Conservation (phyloP, 2,797 vertebrate genomes). For the Hozukius guyotensis region DNA sequence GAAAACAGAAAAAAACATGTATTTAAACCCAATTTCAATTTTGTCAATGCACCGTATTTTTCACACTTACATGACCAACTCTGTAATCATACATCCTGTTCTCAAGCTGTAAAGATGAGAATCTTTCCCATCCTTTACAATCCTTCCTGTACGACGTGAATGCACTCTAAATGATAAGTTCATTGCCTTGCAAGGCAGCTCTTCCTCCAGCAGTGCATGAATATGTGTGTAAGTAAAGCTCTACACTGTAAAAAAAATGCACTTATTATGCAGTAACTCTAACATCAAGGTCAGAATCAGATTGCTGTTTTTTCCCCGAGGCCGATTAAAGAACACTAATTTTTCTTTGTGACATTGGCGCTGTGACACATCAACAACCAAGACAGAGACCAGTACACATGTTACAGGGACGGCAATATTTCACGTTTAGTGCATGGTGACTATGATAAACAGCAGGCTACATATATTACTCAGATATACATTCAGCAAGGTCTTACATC, state of each 20-base stretch:
- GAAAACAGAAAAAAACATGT: no score
- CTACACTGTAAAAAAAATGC: not conserved
- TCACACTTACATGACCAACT: not conserved
- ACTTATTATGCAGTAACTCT: not conserved
- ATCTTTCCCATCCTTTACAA: not conserved
- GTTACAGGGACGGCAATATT: slow-evolving; percentile 38
- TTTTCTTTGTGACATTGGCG: slow-evolving; percentile 42
- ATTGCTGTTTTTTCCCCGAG: slow-evolving; percentile 22
- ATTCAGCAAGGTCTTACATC: slow-evolving; percentile 40
- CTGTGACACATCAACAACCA: slow-evolving; percentile 2
- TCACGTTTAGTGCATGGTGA: slow-evolving; percentile 30
- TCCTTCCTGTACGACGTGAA: not conserved
- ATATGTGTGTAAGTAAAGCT: not conserved
- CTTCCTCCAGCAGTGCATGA: not conserved
- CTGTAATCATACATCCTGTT: not conserved
- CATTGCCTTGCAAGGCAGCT: not conserved
- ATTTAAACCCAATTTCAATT: not conserved
- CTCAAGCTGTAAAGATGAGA: not conserved
- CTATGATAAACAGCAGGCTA: slow-evolving; percentile 52
- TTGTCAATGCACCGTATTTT: not conserved
- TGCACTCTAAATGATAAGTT: not conserved
- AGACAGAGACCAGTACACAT: not conserved
- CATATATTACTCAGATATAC: slow-evolving; percentile 26
- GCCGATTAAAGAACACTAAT: slow-evolving; percentile 36
- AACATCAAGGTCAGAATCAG: slow-evolving; percentile 28